phyloP scores from a whole-genome alignment of 2,797 vertebrate genomes.

The Sebastes diaconus region DNA sequence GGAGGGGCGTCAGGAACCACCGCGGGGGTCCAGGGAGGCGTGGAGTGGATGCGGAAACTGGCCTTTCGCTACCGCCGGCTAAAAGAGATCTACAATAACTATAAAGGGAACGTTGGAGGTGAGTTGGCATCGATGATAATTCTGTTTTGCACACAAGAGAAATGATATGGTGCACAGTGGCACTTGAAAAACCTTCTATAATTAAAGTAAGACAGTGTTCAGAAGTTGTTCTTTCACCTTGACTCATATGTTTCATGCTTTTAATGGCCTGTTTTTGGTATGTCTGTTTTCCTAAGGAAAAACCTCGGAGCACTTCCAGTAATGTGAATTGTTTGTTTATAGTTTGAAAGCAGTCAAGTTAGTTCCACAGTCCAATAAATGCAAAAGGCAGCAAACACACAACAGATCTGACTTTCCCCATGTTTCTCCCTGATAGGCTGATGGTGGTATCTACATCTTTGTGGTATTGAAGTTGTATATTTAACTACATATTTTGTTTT shows the following conservation, averaged over 20 bases:
- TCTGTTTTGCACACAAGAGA: too few species aligned
- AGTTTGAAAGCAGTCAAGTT: neutral
- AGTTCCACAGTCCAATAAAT: neutral
- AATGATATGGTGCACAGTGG: neutral
- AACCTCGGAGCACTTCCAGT: neutral
- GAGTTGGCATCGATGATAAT: conserved; percentile 49
- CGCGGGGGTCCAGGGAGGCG: conserved; percentile 91
- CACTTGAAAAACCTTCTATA: neutral
- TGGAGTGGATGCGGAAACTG: conserved; percentile 98
- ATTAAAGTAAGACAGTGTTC: neutral
- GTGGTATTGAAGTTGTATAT: neutral
- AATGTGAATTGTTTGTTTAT: neutral
- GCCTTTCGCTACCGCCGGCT: conserved; percentile 96
- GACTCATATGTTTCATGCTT: neutral
- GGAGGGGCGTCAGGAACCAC: conserved; percentile 82
- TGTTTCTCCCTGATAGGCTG: neutral
- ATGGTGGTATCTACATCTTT: neutral
- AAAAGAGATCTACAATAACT: conserved; percentile 94
- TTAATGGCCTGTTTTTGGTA: neutral
- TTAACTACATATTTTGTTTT: neutral
- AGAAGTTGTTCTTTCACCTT: neutral
- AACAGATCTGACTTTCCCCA: neutral
- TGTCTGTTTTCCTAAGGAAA: neutral
- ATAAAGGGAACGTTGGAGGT: conserved; percentile 93
- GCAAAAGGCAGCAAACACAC: neutral